A percentile compares a stretch with the other conserved stretches of the same genome.
These are phyloP conservation scores for Campopleginae sp. DNA, from an alignment of 2,888 invertebrate species.

Conservation along the genomic window DNA sequence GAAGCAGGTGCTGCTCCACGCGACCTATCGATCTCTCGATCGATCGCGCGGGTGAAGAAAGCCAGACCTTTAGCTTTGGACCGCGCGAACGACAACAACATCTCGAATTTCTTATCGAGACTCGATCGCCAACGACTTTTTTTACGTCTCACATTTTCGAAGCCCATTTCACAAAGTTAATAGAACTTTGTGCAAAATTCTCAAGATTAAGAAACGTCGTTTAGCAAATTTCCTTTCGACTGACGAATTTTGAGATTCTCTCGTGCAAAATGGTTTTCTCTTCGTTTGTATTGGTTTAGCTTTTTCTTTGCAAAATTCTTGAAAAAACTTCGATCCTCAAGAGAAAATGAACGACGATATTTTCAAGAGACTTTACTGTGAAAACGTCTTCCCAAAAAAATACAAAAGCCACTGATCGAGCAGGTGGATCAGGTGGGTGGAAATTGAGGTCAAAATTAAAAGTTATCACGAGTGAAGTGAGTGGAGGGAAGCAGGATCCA, in stretches of 20 bases:
- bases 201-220: background rate
- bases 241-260: background rate
- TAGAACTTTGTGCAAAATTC: background rate
- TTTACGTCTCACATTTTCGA: background rate
- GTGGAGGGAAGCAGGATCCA: conserved; percentile 38
- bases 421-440: conserved; percentile 16
- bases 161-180: background rate
- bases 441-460: conserved; percentile 30
- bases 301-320: background rate
- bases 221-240: too few species aligned
- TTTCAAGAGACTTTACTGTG: background rate
- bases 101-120: conserved; percentile 44
- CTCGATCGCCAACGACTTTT: conserved; percentile 48
- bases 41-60: conserved; percentile 43
- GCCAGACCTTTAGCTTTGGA: conserved; percentile 33
- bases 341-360: background rate
- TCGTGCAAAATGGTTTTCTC: too few species aligned
- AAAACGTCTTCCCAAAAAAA: background rate
- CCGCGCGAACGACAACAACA: conserved; percentile 25
- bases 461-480: background rate
- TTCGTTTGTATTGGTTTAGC: background rate
- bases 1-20: conserved; percentile 56
- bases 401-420: background rate
- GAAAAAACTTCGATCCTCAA: background rate
- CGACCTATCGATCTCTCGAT: conserved; percentile 61